Conservation (phyloP, 2,113 vertebrate species). For the Oenanthe melanoleuca region DNA sequence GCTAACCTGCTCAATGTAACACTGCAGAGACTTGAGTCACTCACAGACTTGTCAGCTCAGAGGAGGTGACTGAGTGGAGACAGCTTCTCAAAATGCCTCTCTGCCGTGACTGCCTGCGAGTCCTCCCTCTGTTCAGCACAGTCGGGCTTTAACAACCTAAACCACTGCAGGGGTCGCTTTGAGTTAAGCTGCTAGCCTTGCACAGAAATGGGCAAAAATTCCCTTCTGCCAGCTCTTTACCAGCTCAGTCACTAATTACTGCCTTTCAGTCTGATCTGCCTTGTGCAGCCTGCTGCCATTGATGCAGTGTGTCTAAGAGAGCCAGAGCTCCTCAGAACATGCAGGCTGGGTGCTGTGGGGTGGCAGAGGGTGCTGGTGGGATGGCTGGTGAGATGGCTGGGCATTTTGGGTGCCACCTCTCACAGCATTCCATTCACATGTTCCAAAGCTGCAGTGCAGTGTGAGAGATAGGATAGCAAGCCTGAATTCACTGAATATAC, state of each 20-base stretch:
- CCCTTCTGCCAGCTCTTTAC: background rate
- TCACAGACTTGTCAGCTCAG: background rate
- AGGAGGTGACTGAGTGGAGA: background rate
- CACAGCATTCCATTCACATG: background rate
- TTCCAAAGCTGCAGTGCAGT: background rate
- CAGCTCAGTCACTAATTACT: background rate
- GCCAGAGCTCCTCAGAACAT: background rate
- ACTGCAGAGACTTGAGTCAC: background rate
- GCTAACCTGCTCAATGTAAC: background rate
- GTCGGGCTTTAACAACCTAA: slow-evolving; percentile 26
- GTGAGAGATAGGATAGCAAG: background rate
- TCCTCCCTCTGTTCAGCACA: slow-evolving; percentile 35
- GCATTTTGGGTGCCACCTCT: background rate
- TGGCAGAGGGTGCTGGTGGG: background rate
- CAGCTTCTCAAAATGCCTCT: slow-evolving; percentile 19
- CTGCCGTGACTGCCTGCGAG: background rate
- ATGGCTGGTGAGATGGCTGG: rapidly evolving
- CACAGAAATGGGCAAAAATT: slow-evolving; percentile 28
- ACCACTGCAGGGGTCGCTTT: slow-evolving; percentile 53
- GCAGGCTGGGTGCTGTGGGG: rapidly evolving
- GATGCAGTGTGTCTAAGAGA: background rate
- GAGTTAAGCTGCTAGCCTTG: slow-evolving; percentile 39
- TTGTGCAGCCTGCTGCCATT: background rate
- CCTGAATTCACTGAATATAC: background rate
- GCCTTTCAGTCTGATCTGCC: background rate